Base-by-base conservation (phyloP, 2,797 vertebrate genomes). In the Argentina silus region DNA sequence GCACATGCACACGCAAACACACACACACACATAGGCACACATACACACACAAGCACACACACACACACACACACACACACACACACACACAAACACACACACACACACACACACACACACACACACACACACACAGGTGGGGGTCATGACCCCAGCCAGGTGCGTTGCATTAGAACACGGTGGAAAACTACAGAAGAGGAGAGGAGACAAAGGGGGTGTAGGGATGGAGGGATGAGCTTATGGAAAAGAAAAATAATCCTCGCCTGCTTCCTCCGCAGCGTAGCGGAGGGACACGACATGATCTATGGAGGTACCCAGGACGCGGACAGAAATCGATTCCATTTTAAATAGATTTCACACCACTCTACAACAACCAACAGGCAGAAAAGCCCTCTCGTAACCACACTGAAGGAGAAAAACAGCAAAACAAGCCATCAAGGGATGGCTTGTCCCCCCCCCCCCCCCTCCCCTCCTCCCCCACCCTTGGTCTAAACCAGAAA, bases 21-120 rank as follows among this genome's bases (percentile, higher is more conserved):
- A 53, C 45, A 17, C 60, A 69, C 0, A 75, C 79, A 74, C 77
- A 82, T 72, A 81, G 63, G 43, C n/a, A n/a, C n/a, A n/a, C n/a
- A n/a, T n/a, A n/a, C n/a, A n/a, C n/a, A n/a, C n/a, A n/a, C 69
- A 68, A 21, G 60, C 27, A 73, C 14, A 76, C 69, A 8, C 48
- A 78, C 63, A 43, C 76, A 73, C 50, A 73, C 62, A 27, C 50
- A 65, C 70, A 64, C 70, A 72, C 21, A 43, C 48, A 65, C 70
- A 65, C 61, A 69, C 67, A 69, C n/a, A 69, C 67, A 57, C 53
- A 60, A 36, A 62, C 53, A 56, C 50, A 43, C 27, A 55, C 67
- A 56, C 67, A 57, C 36, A 69, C 67, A 51, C 62, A 45, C 62
- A 65, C 62, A 63, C 60, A 62, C 57, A 63, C 59, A 23, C 47